These are phyloP conservation scores for Acrocera orbiculus DNA, from an alignment of 2,888 invertebrate genomes.

Conservation along the genomic window DNA sequence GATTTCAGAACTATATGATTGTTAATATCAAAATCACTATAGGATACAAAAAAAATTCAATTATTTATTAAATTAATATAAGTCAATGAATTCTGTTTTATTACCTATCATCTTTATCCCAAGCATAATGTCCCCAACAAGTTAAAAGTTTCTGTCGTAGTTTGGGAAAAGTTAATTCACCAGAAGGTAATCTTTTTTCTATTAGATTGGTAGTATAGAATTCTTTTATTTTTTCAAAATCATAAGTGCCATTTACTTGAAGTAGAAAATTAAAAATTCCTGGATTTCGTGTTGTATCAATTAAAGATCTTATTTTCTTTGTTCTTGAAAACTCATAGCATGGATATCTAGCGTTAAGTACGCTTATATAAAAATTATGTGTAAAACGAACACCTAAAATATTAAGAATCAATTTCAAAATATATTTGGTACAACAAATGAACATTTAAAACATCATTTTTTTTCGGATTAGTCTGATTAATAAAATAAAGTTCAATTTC, in stretches of 20 bases:
- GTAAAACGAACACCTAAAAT: constrained; percentile 36
- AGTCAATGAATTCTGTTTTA: not conserved
- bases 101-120: constrained; percentile 36
- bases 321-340: constrained; percentile 41
- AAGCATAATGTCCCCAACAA: constrained; percentile 63
- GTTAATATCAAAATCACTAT: constrained; percentile 35
- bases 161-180: constrained; percentile 44
- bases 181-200: constrained; percentile 38
- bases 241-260: constrained; percentile 41
- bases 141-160: constrained; percentile 48
- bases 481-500: no score
- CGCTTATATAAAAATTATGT: constrained; percentile 38
- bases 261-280: constrained; percentile 54
- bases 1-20: constrained; percentile 51
- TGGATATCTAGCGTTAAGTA: constrained; percentile 40
- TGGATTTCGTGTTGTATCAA: constrained; percentile 56
- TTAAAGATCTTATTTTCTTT: constrained; percentile 44
- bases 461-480: no score
- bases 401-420: constrained; percentile 8
- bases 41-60: constrained; percentile 1
- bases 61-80: constrained; percentile 33
- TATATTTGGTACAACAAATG: no score
- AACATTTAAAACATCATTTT: no score
- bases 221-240: constrained; percentile 37
- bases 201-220: constrained; percentile 34